phyloP scores from a whole-genome alignment of 2,888 invertebrate species.

The Chesias legatella region DNA sequence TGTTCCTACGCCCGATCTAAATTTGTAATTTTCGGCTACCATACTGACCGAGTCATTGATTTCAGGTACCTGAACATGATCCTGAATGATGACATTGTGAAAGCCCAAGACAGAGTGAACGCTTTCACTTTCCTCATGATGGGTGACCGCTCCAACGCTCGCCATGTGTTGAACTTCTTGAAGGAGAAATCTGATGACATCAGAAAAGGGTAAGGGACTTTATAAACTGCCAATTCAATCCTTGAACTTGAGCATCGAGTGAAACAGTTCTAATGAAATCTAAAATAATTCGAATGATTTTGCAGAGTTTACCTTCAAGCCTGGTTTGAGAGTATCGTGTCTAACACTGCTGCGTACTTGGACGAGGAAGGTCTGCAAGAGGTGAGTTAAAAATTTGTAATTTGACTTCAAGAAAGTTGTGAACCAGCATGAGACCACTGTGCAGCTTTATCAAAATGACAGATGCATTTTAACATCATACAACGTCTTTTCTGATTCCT shows the following conservation, averaged over 20 bases:
- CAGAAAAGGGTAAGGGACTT: constrained; percentile 48
- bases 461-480: too few relatives aligned
- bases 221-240: too few relatives aligned
- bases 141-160: constrained; percentile 59
- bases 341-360: constrained; percentile 54
- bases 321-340: constrained; percentile 52
- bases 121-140: constrained; percentile 61
- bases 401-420: too few relatives aligned
- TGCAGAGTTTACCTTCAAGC: constrained; percentile 55
- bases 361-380: constrained; percentile 58
- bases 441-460: too few relatives aligned
- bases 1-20: too few relatives aligned
- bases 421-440: too few relatives aligned
- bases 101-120: constrained; percentile 65
- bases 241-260: too few relatives aligned
- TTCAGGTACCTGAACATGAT: constrained; percentile 56
- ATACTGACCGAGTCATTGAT: too few relatives aligned
- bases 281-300: too few relatives aligned
- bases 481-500: too few relatives aligned
- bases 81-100: constrained; percentile 48
- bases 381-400: constrained; percentile 53
- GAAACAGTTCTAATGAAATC: too few relatives aligned
- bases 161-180: constrained; percentile 51
- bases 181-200: constrained; percentile 45
- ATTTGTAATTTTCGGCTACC: too few relatives aligned